phyloP scores from a whole-genome alignment of 2,797 vertebrate genomes.

The Poecilia gillii region DNA sequence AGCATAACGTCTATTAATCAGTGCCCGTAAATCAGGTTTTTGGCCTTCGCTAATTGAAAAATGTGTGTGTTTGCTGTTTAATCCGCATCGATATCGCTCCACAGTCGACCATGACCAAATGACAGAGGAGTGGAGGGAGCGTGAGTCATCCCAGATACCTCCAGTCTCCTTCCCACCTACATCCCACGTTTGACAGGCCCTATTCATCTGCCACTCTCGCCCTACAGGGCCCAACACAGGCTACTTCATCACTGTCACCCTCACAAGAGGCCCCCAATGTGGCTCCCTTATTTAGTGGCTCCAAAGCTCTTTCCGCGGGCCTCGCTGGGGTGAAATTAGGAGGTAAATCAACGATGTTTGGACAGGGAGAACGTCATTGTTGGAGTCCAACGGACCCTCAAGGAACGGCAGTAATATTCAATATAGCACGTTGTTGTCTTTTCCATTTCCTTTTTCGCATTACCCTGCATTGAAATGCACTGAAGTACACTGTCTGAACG shows the following conservation, averaged over 20 bases:
- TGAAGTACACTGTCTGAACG: not conserved
- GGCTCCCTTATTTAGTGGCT: constrained; percentile 9
- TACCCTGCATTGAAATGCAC: not conserved
- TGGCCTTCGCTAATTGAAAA: constrained; percentile 22
- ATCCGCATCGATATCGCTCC: constrained; percentile 16
- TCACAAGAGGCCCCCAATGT: constrained; percentile 39
- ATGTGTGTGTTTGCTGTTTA: not conserved
- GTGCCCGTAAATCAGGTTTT: constrained; percentile 18
- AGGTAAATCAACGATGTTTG: constrained; percentile 31
- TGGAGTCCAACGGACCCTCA: constrained; percentile 22
- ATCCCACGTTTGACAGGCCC: constrained; percentile 54
- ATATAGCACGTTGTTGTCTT: constrained; percentile 5
- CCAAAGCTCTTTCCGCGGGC: constrained; percentile 26
- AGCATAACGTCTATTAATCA: constrained; percentile 40
- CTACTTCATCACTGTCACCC: constrained; percentile 32
- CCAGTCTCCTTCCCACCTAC: constrained; percentile 65
- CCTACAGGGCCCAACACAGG: constrained; percentile 30
- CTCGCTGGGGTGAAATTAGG: constrained; percentile 15
- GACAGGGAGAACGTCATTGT: constrained; percentile 14
- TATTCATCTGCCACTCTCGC: constrained; percentile 51
- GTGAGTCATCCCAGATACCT: constrained; percentile 70
- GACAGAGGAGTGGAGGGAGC: constrained; percentile 66
- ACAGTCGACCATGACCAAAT: constrained; percentile 47
- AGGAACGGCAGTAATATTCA: constrained; percentile 27
- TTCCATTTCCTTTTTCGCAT: not conserved